A percentile compares a stretch with the other conserved stretches of the same genome.
These are phyloP conservation scores for Aptenodytes patagonicus DNA, from an alignment of 2,113 vertebrate genomes.

Conservation along the genomic window DNA sequence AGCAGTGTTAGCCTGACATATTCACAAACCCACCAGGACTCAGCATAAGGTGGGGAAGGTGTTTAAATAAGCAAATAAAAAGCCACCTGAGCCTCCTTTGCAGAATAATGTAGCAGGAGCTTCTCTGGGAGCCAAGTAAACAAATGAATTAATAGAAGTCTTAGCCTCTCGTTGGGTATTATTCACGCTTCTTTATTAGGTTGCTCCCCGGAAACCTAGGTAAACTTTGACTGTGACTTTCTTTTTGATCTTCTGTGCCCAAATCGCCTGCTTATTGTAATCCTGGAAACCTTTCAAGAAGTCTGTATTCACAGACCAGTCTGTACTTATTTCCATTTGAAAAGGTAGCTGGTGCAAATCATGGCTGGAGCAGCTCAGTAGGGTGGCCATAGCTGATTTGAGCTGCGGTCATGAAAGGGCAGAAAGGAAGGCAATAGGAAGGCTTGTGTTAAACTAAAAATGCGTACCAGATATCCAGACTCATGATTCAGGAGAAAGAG, in stretches of 20 bases:
- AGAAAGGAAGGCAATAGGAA: not conserved
- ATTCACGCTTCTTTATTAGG: constrained; percentile 3
- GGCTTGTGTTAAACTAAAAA: not conserved
- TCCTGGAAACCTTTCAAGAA: constrained; percentile 20
- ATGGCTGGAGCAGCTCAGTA: not conserved
- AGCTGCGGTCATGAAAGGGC: not conserved
- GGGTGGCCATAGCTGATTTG: not conserved
- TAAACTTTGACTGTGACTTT: constrained; percentile 35
- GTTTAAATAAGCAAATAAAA: constrained; percentile 45
- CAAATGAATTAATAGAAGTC: constrained; percentile 36
- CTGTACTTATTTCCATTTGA: constrained; percentile 37
- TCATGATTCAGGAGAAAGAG: not conserved
- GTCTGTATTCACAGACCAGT: not conserved
- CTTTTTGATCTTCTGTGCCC: constrained; percentile 6
- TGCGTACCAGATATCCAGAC: not conserved
- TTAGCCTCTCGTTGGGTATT: not conserved
- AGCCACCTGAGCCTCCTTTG: constrained; percentile 42
- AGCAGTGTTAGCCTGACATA: not conserved
- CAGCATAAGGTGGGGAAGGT: not conserved
- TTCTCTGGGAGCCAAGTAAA: constrained; percentile 11
- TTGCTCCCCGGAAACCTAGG: constrained; percentile 18
- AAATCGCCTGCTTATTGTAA: not conserved
- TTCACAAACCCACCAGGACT: not conserved
- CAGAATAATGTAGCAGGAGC: constrained; percentile 26
- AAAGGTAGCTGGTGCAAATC: constrained; percentile 14